Conservation (phyloP, 1,140 invertebrate genomes). For the Matsumurasca onukii region DNA sequence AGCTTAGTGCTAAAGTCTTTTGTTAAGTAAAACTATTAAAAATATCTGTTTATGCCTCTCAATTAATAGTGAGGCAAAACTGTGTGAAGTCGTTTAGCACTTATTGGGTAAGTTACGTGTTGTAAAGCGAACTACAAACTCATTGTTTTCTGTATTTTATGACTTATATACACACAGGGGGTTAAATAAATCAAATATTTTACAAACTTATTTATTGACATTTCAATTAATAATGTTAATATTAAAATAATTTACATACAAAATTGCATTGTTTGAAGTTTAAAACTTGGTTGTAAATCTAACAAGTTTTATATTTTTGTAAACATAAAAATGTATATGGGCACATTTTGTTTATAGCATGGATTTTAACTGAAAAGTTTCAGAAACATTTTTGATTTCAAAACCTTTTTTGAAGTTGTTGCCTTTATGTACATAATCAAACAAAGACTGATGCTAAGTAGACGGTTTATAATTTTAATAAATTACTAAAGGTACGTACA, state of each 20-base stretch:
- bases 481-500: slow-evolving; percentile 24
- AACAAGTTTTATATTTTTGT: neutral
- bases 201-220: neutral
- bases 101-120: too few relatives aligned
- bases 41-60: too few relatives aligned
- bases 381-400: neutral
- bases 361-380: neutral
- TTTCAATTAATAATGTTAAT: neutral
- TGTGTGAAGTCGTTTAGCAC: too few relatives aligned
- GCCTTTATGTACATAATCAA: neutral
- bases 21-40: too few relatives aligned
- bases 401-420: neutral
- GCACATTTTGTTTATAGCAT: neutral
- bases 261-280: neutral
- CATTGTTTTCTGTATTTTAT: too few relatives aligned
- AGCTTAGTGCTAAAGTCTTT: too few relatives aligned
- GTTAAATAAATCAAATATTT: too few relatives aligned
- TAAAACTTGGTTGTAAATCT: neutral
- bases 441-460: neutral
- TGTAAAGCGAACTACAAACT: too few relatives aligned
- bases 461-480: slow-evolving; percentile 15
- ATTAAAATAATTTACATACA: neutral
- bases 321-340: neutral
- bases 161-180: too few relatives aligned
- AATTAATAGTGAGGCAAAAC: too few relatives aligned